Base-by-base conservation (phyloP, 2,113 vertebrate species). In the Plecturocebus donacophilus region DNA sequence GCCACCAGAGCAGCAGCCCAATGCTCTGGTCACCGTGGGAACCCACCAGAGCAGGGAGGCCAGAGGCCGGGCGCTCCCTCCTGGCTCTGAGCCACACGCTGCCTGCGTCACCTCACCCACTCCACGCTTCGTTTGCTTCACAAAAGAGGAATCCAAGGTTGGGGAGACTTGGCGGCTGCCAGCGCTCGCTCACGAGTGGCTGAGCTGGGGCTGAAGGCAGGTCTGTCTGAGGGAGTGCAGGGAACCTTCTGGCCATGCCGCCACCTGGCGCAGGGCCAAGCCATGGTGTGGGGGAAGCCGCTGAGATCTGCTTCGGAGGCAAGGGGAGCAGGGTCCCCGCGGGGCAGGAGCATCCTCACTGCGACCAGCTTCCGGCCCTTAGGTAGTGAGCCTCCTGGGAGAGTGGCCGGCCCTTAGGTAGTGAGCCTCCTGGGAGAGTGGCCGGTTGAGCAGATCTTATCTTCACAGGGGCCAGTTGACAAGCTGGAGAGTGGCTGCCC, bases 41-140 rank as follows among this genome's bases (percentile, higher is more conserved):
- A 23, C 11, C 4, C 66, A 42, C 54, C n/a, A 4, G 81, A 75
- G 56, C 21, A 17, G 6, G 6, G 5, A 7, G 30, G 35, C 52
- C 27, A 21, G 23, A 5, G 17, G 13, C 27, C 13, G 13, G 17
- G 66, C 11, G 17, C 21, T 25, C 54, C 87, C 25, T 68, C 66
- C 91, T 52, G 27, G 54, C 42, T 42, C 52, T 19, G 32, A n/a
- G n/a, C 47, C 16, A 25, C 1, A 32, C 19, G 54, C 40, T 20
- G 14, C 17, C 32, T 47, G 45, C 0, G 0, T 27, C 4, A 2
- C 11, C 40, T n/a, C 27, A 0, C 1, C 2, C 61, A 56, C 3
- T 17, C 64, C 12, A 27, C 9, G 2, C 35, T 58, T 42, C 3
- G 3, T 49, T 79, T 3, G 1, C n/a, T 11, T 19, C 2, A 4